These are phyloP conservation scores for Isichthys henryi DNA, from an alignment of 2,113 vertebrate species.

Conservation along the genomic window DNA sequence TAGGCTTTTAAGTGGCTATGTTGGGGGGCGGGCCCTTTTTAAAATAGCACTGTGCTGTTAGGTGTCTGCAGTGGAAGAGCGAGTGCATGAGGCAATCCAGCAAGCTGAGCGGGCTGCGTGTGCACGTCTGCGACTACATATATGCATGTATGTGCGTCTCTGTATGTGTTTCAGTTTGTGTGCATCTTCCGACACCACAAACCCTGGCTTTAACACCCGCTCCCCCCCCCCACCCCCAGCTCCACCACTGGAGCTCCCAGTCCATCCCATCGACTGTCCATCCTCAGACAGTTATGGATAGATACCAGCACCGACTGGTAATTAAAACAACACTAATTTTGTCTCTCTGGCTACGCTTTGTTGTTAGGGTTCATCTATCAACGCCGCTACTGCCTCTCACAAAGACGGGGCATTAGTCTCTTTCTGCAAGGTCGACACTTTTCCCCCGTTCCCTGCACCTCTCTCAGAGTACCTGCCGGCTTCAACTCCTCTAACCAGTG, in stretches of 20 bases:
- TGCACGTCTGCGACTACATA: neutral
- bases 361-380: slow-evolving; percentile 76
- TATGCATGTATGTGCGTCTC: neutral
- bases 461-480: slow-evolving; percentile 53
- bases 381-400: slow-evolving; percentile 65
- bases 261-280: slow-evolving; percentile 49
- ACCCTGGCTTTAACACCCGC: slow-evolving; percentile 6
- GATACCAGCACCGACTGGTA: slow-evolving; percentile 77
- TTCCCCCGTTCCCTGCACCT: slow-evolving; percentile 28
- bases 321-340: slow-evolving; percentile 88
- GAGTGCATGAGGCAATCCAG: neutral
- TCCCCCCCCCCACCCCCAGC: neutral
- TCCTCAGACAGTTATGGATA: slow-evolving; percentile 73
- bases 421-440: slow-evolving; percentile 70
- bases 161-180: slow-evolving; percentile 10
- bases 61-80: neutral
- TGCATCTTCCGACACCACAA: slow-evolving; percentile 31
- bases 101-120: neutral
- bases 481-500: neutral
- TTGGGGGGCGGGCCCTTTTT: neutral
- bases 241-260: slow-evolving; percentile 19
- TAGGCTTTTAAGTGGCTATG: neutral
- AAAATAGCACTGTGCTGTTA: slow-evolving; percentile 1
- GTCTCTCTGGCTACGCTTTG: slow-evolving; percentile 73
- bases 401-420: slow-evolving; percentile 69